Conservation (phyloP, 2,113 vertebrate species). For the Edolisoma coerulescens region DNA sequence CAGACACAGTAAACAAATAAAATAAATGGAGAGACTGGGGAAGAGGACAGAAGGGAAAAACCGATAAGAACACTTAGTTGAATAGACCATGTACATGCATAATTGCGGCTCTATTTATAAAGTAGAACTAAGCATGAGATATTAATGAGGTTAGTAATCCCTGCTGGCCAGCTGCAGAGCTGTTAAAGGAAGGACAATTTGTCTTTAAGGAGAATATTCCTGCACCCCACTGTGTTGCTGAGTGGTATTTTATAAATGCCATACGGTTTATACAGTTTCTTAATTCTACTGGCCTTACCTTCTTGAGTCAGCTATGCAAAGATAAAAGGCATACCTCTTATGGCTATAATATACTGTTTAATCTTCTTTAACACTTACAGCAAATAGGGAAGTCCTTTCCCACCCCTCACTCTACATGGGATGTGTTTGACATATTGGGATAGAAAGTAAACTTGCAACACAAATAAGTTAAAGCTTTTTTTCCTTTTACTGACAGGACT, state of each 20-base stretch:
- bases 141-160: slow-evolving; percentile 45
- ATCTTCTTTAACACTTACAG: neutral
- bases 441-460: neutral
- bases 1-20: slow-evolving; percentile 15
- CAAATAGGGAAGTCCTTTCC: neutral
- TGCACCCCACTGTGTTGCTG: neutral
- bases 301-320: neutral
- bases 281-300: neutral
- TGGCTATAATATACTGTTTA: neutral
- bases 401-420: neutral
- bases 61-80: neutral
- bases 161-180: neutral
- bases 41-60: neutral
- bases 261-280: neutral
- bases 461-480: neutral
- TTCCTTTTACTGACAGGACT: neutral
- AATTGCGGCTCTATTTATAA: slow-evolving; percentile 23
- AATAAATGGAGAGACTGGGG: neutral
- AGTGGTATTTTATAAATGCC: neutral
- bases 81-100: neutral
- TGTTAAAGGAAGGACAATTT: slow-evolving; percentile 4
- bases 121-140: slow-evolving; percentile 15
- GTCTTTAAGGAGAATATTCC: neutral
- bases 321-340: neutral
- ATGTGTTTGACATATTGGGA: neutral